Conservation (phyloP, 2,113 vertebrate genomes). For the Phoenicopterus ruber region DNA sequence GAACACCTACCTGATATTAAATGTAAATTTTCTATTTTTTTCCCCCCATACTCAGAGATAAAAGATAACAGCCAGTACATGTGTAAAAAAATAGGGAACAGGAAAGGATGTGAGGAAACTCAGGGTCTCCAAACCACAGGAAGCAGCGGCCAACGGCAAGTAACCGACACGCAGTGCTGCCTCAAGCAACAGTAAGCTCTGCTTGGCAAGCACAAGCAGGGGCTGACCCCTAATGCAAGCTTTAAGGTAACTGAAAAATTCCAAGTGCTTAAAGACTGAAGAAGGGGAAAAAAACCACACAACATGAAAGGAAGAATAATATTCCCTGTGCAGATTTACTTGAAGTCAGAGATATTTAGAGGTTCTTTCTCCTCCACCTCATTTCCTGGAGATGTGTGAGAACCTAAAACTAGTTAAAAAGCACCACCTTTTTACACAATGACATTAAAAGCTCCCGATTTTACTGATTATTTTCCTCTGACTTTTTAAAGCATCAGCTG, state of each 20-base stretch:
- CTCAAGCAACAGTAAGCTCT: rapidly evolving
- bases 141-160: not conserved
- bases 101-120: not conserved
- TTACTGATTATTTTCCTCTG: not conserved
- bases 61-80: not conserved
- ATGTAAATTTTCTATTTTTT: not conserved
- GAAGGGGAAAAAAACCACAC: not conserved
- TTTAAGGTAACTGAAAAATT: not conserved
- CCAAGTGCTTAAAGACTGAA: not conserved
- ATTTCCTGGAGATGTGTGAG: not conserved
- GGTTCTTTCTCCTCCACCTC: not conserved
- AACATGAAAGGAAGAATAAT: not conserved
- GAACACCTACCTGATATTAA: not conserved
- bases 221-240: not conserved
- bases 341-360: not conserved
- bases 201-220: not conserved
- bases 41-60: not conserved
- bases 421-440: not conserved
- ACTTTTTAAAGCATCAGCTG: not conserved
- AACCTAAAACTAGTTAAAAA: not conserved
- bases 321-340: not conserved
- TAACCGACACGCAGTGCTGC: not conserved
- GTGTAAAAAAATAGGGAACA: not conserved
- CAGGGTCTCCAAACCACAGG: not conserved
- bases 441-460: not conserved